Conservation (phyloP, 2,797 vertebrate genomes). For the Helicolenus hilgendorfi region DNA sequence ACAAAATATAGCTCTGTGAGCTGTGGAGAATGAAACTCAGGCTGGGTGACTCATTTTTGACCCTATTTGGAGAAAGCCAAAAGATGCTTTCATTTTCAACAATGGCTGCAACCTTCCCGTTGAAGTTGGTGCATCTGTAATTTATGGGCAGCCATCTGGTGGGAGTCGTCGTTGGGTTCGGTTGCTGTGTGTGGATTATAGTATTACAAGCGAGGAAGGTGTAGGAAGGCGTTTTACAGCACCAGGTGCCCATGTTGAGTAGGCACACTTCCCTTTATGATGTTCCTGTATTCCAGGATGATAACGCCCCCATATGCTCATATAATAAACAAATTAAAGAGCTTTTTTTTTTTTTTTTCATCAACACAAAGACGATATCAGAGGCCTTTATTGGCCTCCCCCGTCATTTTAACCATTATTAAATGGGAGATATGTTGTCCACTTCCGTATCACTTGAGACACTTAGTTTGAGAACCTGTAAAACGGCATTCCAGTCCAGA, state of each 20-base stretch:
- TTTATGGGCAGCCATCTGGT: constrained; percentile 51
- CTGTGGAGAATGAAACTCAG: constrained; percentile 9
- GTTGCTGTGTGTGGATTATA: constrained; percentile 15
- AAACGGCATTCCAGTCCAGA: not conserved
- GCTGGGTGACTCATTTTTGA: constrained; percentile 9
- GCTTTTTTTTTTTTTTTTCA: not conserved
- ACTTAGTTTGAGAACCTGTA: not conserved
- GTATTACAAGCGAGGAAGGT: constrained; percentile 11
- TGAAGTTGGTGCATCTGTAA: constrained; percentile 30
- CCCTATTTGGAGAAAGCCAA: constrained; percentile 12
- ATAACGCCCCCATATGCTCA: not conserved
- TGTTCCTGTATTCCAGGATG: constrained; percentile 4
- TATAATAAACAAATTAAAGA: not conserved
- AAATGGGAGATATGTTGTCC: not conserved
- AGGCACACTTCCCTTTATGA: constrained; percentile 23
- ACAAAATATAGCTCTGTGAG: not conserved
- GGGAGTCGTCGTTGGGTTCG: constrained; percentile 13
- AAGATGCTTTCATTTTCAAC: not conserved
- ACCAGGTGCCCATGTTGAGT: constrained; percentile 1
- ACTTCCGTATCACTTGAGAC: not conserved
- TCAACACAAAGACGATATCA: not conserved
- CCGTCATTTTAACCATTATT: not conserved
- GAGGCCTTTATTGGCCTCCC: not conserved
- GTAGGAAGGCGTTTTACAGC: constrained; percentile 26
- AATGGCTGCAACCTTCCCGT: not conserved